Evolutionary conservation across 2,888 invertebrate species (phyloP).

Genomic region (Timema cristinae): DNA sequence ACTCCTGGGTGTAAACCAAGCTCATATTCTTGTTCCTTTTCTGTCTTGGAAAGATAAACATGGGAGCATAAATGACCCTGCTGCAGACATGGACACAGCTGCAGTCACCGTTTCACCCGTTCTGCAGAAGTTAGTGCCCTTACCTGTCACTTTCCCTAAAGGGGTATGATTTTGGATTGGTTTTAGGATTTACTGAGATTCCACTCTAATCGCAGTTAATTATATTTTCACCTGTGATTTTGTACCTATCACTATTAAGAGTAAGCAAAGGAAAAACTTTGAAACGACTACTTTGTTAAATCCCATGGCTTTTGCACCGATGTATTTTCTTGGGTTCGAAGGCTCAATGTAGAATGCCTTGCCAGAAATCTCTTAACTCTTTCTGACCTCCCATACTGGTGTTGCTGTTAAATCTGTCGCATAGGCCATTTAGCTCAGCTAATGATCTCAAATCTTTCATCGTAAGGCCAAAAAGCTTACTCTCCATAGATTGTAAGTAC

Average conservation of each 20-base stretch:
- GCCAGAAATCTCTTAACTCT: neutral
- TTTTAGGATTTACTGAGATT: constrained; percentile 16
- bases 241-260: neutral
- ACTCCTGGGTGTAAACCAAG: neutral
- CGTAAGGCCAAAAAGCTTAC: constrained; percentile 1
- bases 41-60: constrained; percentile 1
- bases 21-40: constrained; percentile 5
- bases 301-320: constrained; percentile 10
- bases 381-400: neutral
- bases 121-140: neutral
- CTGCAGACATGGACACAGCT: neutral
- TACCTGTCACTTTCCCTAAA: constrained; percentile 11
- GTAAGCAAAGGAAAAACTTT: neutral
- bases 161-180: constrained; percentile 1
- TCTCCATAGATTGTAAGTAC: neutral
- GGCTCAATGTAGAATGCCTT: neutral
- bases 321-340: neutral
- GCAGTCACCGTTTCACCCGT: constrained; percentile 3
- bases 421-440: neutral
- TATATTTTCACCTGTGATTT: neutral
- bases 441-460: neutral
- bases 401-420: neutral
- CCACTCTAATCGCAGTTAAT: neutral
- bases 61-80: constrained; percentile 9
- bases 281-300: constrained; percentile 9